These are phyloP conservation scores for Doris montereyensis DNA, from an alignment of 2,888 invertebrate genomes.

Conservation along the genomic window DNA sequence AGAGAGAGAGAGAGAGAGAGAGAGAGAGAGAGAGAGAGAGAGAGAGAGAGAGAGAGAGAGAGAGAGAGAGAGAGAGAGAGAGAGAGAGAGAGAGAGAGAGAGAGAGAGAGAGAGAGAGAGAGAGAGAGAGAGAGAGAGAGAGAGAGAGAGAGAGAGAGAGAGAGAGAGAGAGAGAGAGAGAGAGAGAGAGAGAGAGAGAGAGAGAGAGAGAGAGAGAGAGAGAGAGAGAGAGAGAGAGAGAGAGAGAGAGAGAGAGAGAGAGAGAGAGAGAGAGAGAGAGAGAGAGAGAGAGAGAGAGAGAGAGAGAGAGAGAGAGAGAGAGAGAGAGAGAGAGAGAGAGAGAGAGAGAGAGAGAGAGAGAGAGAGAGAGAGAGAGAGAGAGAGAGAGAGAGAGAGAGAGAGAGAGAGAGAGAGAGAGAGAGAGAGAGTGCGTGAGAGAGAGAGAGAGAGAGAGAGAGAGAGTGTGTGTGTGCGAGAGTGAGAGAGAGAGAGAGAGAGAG, in stretches of 20 bases:
- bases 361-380: constrained; percentile 6
- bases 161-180: not conserved
- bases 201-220: too few relatives aligned
- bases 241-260: not conserved
- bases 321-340: not conserved
- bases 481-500: not conserved
- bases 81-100: constrained; percentile 2
- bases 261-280: constrained; percentile 22
- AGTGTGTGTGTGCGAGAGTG: not conserved
- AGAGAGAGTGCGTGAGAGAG: too few relatives aligned
- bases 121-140: not conserved
- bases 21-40: not conserved
- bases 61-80: not conserved
- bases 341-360: not conserved
- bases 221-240: not conserved
- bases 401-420: constrained; percentile 11
- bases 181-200: not conserved
- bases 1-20: too few relatives aligned
- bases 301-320: not conserved
- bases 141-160: too few relatives aligned
- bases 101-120: not conserved
- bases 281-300: not conserved
- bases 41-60: not conserved
- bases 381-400: constrained; percentile 6
- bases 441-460: not conserved